A percentile compares a stretch with the other conserved stretches of the same genome.
These are phyloP conservation scores for Chaunax sp. DNA, from an alignment of 2,797 vertebrate genomes.

Conservation along the genomic window DNA sequence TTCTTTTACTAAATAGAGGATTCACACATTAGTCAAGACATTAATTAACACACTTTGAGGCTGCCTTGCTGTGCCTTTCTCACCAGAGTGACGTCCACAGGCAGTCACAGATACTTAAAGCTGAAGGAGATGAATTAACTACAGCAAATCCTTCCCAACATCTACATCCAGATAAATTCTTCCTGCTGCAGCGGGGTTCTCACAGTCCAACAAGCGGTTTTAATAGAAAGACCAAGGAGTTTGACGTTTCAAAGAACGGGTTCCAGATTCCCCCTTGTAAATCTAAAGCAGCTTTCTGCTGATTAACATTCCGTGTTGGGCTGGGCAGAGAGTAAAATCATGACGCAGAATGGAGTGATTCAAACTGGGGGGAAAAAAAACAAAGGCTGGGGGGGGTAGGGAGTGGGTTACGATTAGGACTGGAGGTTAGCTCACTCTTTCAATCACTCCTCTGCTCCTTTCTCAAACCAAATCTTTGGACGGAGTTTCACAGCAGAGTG, in stretches of 20 bases:
- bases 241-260: conserved; percentile 69
- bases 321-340: conserved; percentile 44
- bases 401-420: conserved; percentile 45
- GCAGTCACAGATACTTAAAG: conserved; percentile 9
- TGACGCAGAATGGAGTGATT: conserved; percentile 61
- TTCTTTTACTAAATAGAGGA: conserved; percentile 19
- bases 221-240: conserved; percentile 51
- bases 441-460: conserved; percentile 21
- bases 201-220: conserved; percentile 48
- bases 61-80: conserved; percentile 3
- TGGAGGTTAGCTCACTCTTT: conserved; percentile 42
- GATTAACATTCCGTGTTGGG: conserved; percentile 76
- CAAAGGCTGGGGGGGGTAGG: conserved; percentile 1
- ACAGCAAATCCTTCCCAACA: conserved; percentile 5
- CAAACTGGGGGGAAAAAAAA: conserved; percentile 36
- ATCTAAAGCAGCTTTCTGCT: conserved; percentile 78
- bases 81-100: not conserved
- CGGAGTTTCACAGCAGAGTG: conserved; percentile 57
- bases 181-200: conserved; percentile 49
- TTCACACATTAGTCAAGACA: conserved; percentile 24
- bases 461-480: conserved; percentile 29
- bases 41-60: conserved; percentile 23
- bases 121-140: not conserved
- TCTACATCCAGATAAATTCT: conserved; percentile 13
- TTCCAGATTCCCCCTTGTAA: conserved; percentile 73